Conservation (phyloP, 1,140 invertebrate species). For the Trinorchestia longiramus region DNA sequence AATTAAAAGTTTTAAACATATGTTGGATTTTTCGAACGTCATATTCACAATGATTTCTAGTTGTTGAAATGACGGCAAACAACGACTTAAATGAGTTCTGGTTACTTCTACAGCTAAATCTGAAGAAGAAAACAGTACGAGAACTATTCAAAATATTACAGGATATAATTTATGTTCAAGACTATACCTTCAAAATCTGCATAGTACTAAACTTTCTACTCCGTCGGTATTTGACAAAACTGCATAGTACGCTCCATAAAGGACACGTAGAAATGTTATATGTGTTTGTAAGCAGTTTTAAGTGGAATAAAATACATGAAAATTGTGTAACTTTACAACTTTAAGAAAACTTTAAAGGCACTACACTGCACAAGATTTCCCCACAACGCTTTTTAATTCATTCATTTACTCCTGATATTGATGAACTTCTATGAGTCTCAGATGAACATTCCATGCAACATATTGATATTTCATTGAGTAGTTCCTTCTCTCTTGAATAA, state of each 20-base stretch:
- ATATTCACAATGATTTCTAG: background rate
- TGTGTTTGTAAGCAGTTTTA: background rate
- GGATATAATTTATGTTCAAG: background rate
- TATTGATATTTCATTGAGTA: too few relatives aligned
- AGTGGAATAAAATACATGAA: background rate
- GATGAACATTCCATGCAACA: too few relatives aligned
- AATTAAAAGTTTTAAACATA: background rate
- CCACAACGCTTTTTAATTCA: background rate
- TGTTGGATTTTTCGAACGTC: too few relatives aligned
- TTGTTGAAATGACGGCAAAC: background rate
- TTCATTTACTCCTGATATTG: background rate
- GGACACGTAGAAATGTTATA: background rate
- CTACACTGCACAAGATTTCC: background rate
- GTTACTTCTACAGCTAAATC: background rate
- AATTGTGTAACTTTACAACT: background rate
- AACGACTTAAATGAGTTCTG: background rate
- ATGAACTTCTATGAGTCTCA: too few relatives aligned
- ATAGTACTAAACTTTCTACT: too few relatives aligned
- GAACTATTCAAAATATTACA: background rate
- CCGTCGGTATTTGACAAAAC: background rate
- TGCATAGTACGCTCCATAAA: background rate
- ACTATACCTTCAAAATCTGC: too few relatives aligned
- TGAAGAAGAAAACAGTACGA: background rate
- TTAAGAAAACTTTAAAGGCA: background rate
- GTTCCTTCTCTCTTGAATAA: too few relatives aligned